These are phyloP conservation scores for Hippocampus zosterae DNA, from an alignment of 2,113 vertebrate species.

Conservation along the genomic window DNA sequence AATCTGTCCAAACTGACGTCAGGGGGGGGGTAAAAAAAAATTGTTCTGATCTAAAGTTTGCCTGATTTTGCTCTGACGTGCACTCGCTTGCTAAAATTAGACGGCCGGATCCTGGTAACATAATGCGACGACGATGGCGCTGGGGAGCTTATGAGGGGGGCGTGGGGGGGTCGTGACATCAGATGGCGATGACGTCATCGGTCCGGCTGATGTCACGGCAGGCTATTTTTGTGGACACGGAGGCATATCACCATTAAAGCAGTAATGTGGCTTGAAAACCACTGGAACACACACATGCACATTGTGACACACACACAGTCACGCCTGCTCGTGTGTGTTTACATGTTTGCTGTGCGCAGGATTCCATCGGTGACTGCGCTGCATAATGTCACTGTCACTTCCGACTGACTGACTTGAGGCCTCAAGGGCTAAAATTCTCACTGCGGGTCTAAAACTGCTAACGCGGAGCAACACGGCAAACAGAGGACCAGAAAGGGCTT, in stretches of 20 bases:
- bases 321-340: not conserved
- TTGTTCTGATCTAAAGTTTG: not conserved
- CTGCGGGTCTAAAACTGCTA: not conserved
- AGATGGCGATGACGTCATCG: constrained; percentile 36
- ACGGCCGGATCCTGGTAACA: constrained; percentile 24
- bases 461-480: not conserved
- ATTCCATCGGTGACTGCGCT: no score
- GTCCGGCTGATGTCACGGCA: constrained; percentile 41
- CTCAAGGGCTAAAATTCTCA: not conserved
- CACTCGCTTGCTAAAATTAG: constrained; percentile 45
- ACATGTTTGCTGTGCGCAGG: not conserved
- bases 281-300: constrained; percentile 24
- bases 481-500: not conserved
- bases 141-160: not conserved
- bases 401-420: not conserved
- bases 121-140: constrained; percentile 33
- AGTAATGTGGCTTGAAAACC: constrained; percentile 50
- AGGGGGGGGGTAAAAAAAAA: not conserved
- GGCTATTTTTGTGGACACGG: constrained; percentile 54
- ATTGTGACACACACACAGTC: constrained; percentile 5
- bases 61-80: constrained; percentile 5
- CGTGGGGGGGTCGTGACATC: constrained; percentile 35
- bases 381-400: constrained; percentile 1
- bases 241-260: constrained; percentile 50
- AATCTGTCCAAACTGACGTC: constrained; percentile 6